Conservation (phyloP, 1,140 invertebrate species). For the Lepeophtheirus salmonis region DNA sequence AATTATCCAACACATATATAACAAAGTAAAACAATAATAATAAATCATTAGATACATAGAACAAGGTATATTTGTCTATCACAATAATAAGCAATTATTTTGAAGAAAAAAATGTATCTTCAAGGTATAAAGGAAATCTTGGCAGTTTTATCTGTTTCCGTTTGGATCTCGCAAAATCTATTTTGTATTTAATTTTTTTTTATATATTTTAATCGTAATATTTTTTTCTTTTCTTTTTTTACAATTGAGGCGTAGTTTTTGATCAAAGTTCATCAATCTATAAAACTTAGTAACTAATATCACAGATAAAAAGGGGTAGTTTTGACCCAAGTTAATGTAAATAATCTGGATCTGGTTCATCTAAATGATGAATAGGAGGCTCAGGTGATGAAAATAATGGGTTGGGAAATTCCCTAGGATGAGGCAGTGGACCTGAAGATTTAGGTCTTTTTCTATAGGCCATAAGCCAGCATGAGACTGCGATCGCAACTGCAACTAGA, state of each 20-base stretch:
- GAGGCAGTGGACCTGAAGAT: slow-evolving; percentile 63
- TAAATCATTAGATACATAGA: background rate
- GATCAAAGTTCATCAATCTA: too few species aligned
- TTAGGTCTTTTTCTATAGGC: slow-evolving; percentile 69
- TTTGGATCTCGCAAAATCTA: background rate
- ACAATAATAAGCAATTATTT: background rate
- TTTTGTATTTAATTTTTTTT: background rate
- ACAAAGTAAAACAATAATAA: too few species aligned
- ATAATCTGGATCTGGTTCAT: slow-evolving; percentile 61
- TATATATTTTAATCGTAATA: background rate
- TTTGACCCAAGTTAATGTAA: slow-evolving; percentile 23
- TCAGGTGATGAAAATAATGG: slow-evolving; percentile 70
- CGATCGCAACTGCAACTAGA: slow-evolving; percentile 73
- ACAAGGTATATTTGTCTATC: background rate
- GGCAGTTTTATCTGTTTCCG: background rate
- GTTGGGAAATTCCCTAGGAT: slow-evolving; percentile 84
- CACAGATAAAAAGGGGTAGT: background rate
- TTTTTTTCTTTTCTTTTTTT: slow-evolving; percentile 1
- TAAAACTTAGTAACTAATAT: background rate
- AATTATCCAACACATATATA: too few species aligned
- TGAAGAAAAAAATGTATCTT: too few species aligned
- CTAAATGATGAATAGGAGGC: slow-evolving; percentile 33
- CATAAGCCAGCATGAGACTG: slow-evolving; percentile 83
- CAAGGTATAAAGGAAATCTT: too few species aligned
- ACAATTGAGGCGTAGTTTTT: too few species aligned